phyloP scores from a whole-genome alignment of 2,113 vertebrate species.

The Spheniscus mendiculus region DNA sequence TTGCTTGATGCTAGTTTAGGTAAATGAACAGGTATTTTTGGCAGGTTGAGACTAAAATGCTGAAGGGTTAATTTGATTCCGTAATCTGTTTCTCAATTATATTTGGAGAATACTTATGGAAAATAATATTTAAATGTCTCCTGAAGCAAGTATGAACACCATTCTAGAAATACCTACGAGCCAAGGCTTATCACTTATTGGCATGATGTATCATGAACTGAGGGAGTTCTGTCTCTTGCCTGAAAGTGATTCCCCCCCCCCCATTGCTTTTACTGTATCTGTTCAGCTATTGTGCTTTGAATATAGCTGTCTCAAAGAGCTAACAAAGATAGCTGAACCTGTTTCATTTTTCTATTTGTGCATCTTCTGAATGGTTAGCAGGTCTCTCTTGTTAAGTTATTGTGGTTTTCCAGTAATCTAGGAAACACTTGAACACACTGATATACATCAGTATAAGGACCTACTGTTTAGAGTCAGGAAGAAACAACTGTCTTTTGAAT shows the following conservation, averaged over 20 bases:
- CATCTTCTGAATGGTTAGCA: background rate
- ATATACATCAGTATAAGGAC: background rate
- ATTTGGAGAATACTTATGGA: background rate
- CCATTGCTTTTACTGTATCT: background rate
- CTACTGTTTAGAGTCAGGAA: background rate
- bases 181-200: background rate
- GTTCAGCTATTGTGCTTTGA: background rate
- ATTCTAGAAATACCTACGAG: background rate
- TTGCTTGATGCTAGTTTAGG: background rate
- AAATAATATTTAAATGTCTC: background rate
- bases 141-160: background rate
- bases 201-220: background rate
- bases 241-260: background rate
- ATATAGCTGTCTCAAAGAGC: background rate
- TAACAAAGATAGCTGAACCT: background rate
- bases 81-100: background rate
- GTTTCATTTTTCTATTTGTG: background rate
- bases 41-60: background rate
- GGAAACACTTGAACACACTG: background rate
- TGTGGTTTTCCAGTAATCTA: background rate
- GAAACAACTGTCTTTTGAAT: background rate
- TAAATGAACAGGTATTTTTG: background rate
- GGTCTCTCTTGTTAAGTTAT: background rate
- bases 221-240: background rate
- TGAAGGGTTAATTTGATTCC: background rate